Percentiles rank a stretch among this genome's conserved stretches.
Evolutionary conservation across 2,888 invertebrate species (phyloP).

Genomic region (Suillia variegata): DNA sequence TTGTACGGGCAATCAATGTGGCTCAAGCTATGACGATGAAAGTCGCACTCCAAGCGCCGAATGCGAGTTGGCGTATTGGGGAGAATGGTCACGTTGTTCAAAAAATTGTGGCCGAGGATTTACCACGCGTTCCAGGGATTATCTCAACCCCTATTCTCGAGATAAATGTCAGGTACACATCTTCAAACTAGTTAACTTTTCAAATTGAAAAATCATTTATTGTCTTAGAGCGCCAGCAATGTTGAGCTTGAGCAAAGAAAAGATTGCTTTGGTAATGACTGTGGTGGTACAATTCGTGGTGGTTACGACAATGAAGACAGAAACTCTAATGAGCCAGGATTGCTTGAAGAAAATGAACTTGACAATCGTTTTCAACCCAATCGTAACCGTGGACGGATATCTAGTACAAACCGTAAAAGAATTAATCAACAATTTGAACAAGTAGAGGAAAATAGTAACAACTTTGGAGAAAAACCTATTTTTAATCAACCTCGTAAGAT

Average conservation of each 20-base stretch:
- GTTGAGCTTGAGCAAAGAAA: conserved; percentile 35
- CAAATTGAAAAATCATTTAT: not conserved
- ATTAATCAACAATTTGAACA: too few species aligned
- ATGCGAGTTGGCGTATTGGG: conserved; percentile 77
- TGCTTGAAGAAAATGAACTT: not conserved
- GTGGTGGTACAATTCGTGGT: conserved; percentile 43
- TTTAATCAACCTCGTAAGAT: too few species aligned
- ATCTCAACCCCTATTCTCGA: conserved; percentile 65
- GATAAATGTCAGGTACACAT: conserved; percentile 64
- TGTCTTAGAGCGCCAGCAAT: conserved; percentile 20
- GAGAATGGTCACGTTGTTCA: conserved; percentile 78
- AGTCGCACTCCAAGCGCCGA: conserved; percentile 52
- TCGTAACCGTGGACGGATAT: not conserved
- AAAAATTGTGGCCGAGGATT: conserved; percentile 72
- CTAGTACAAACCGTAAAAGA: too few species aligned
- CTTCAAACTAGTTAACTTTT: not conserved
- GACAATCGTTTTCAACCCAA: not conserved
- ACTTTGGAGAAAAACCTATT: too few species aligned
- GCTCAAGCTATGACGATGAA: conserved; percentile 29
- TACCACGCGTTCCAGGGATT: conserved; percentile 72
- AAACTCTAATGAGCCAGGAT: conserved; percentile 4
- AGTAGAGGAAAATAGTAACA: too few species aligned
- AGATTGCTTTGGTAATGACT: conserved; percentile 38
- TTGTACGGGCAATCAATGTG: conserved; percentile 58
- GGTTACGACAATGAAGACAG: not conserved